These are phyloP conservation scores for Ectropis crepuscularia DNA, from an alignment of 2,888 invertebrate species.

Conservation along the genomic window DNA sequence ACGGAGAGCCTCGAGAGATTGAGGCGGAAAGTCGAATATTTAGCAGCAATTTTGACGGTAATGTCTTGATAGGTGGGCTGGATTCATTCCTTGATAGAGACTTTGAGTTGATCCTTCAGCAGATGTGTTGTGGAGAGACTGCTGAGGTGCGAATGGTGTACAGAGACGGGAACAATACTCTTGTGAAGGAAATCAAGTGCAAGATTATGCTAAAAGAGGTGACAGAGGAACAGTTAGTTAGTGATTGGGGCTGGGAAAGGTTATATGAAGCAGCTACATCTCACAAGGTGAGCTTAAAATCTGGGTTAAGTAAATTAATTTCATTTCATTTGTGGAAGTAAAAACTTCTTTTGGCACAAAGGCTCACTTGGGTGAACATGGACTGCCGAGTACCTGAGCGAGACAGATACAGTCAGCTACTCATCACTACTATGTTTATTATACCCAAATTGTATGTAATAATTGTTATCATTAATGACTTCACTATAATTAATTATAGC, in stretches of 20 bases:
- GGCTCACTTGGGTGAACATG: too few species aligned
- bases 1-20: conserved; percentile 58
- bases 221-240: conserved; percentile 76
- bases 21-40: conserved; percentile 67
- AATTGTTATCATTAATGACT: too few species aligned
- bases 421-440: too few species aligned
- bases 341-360: not conserved
- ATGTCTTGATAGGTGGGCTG: conserved; percentile 78
- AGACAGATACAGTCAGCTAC: too few species aligned
- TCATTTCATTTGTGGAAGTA: not conserved
- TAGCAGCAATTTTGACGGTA: conserved; percentile 68
- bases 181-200: conserved; percentile 68
- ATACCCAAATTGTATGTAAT: too few species aligned
- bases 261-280: conserved; percentile 77
- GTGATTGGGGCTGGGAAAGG: conserved; percentile 84
- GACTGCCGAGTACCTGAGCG: too few species aligned
- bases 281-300: conserved; percentile 68
- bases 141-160: conserved; percentile 70
- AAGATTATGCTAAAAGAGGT: conserved; percentile 71
- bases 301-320: too few species aligned
- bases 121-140: conserved; percentile 80
- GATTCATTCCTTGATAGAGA: conserved; percentile 79
- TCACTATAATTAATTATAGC: too few species aligned
- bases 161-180: conserved; percentile 55
- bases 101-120: conserved; percentile 80